These are phyloP conservation scores for Cyclophora albipunctata DNA, from an alignment of 2,888 invertebrate species.

Conservation along the genomic window DNA sequence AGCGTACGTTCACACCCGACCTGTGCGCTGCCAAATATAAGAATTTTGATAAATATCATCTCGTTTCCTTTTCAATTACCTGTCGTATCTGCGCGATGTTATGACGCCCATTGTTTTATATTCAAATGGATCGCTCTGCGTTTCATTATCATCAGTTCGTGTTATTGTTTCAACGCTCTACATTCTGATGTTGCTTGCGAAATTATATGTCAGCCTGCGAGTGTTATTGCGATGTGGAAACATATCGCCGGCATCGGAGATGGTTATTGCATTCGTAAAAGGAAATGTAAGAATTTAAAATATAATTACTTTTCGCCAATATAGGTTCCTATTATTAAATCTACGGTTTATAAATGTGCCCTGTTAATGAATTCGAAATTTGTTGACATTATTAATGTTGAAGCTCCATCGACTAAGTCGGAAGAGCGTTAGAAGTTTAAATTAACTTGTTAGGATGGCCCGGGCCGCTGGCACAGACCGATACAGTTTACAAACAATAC, in stretches of 20 bases:
- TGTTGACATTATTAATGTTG: constrained; percentile 44
- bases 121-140: constrained; percentile 19
- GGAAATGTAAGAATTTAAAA: no score
- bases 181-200: no score
- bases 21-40: constrained; percentile 25
- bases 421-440: constrained; percentile 61
- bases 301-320: no score
- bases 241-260: no score
- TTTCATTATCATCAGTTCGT: constrained; percentile 19
- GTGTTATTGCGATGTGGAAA: no score
- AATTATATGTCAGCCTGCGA: no score
- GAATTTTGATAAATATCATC: constrained; percentile 47
- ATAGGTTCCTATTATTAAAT: no score
- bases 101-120: constrained; percentile 22
- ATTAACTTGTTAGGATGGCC: constrained; percentile 57
- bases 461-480: constrained; percentile 24
- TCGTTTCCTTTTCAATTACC: constrained; percentile 43
- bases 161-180: constrained; percentile 9
- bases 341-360: no score
- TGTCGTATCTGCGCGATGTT: constrained; percentile 27
- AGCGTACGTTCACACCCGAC: constrained; percentile 40
- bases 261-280: no score
- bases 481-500: constrained; percentile 48
- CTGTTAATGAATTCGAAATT: constrained; percentile 34
- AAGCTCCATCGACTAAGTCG: constrained; percentile 46